Evolutionary conservation across 2,888 invertebrate species (phyloP).

Genomic region (Heteromurus nitidus): DNA sequence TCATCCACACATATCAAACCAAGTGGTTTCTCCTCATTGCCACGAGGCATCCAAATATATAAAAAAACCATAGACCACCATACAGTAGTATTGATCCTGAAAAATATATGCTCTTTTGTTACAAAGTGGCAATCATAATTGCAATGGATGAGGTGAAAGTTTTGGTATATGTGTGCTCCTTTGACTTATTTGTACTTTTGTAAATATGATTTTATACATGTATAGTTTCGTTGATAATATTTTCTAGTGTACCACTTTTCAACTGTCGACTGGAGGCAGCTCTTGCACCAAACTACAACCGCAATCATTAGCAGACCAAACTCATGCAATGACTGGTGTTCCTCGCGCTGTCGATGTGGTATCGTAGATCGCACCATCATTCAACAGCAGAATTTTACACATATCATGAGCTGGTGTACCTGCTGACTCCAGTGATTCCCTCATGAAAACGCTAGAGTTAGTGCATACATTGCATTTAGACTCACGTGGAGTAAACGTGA

Average conservation of each 20-base stretch:
- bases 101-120: too few species aligned
- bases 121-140: too few species aligned
- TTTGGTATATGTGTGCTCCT: too few species aligned
- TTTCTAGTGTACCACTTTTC: conserved; percentile 10
- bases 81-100: too few species aligned
- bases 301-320: conserved; percentile 32
- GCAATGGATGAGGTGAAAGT: too few species aligned
- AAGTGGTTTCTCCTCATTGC: too few species aligned
- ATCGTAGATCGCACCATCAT: conserved; percentile 2
- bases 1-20: too few species aligned
- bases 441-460: conserved; percentile 14
- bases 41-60: too few species aligned
- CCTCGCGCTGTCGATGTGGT: not conserved
- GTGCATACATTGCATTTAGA: not conserved
- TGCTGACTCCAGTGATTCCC: conserved; percentile 17
- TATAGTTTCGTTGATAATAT: too few species aligned
- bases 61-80: too few species aligned
- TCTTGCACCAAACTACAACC: not conserved
- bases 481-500: conserved; percentile 47
- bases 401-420: not conserved
- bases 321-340: conserved; percentile 18
- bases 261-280: not conserved
- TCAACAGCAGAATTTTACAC: conserved; percentile 22
- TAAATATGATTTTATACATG: too few species aligned
- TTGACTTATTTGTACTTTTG: too few species aligned